Base-by-base conservation (phyloP, 2,888 invertebrate genomes). In the Diaperis boleti region DNA sequence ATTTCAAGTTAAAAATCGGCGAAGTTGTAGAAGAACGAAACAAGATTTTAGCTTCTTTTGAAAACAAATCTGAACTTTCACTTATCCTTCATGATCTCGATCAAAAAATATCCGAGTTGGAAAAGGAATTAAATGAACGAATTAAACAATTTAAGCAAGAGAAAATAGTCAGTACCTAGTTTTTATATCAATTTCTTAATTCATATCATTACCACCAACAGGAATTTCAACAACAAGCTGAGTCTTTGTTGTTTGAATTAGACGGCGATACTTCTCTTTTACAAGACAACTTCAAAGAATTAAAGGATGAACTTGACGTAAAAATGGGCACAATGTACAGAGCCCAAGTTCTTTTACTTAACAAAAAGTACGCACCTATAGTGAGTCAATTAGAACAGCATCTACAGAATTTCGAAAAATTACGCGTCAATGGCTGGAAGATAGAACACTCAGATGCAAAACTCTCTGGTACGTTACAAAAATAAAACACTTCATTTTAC, bases 141-240 rank as follows among this genome's bases (percentile, higher is more conserved):
- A 64, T 76, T 39, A 57, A 59, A 1, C 69, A 66, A 42, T 68
- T 75, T 33, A 73, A 75, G 45, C 65, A 71, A 52, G 76, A 77
- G 56, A 72, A 74, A 65, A 55, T 72, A 22, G 74, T 41, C 14
- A 69, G 63, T 64, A 62, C 13, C 29, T 14, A 14, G 7, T 18
- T 45, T 26, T n/a, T n/a, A n/a, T 26, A n/a, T 2, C 6, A 5
- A 26, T 26, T 26, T 26, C n/a, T 26, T 2, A 26, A 26, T 5
- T 26, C 6, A 26, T 8, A 3, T 11, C 11, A 2, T 33, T 33
- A 2, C n/a, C n/a, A n/a, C n/a, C n/a, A n/a, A n/a, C 56, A 75
- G 76, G 75, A 73, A 44, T 68, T 74, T 1, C 75, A 76, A 72
- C 64, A 68, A 35, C 68, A 73, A 50, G 74, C 74, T 26, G 75